A percentile compares a stretch with the other conserved stretches of the same genome.
These are phyloP conservation scores for Oophaga pumilio DNA, from an alignment of 2,113 vertebrate genomes.

Conservation along the genomic window DNA sequence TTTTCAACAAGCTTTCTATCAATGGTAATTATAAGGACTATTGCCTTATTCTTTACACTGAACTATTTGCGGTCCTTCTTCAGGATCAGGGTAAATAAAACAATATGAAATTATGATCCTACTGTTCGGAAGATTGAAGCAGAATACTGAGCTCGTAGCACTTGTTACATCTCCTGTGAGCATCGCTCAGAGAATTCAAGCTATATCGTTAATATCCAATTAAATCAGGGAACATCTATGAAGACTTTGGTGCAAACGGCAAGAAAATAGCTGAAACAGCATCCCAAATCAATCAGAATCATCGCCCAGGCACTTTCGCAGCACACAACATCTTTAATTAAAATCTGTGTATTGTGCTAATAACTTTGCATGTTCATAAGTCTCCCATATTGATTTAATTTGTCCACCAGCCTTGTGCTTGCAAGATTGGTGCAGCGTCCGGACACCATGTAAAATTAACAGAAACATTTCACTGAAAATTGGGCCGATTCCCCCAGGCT, in stretches of 20 bases:
- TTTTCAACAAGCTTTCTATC: background rate
- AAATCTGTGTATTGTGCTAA: conserved; percentile 70
- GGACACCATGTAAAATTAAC: conserved; percentile 63
- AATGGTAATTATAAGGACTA: background rate
- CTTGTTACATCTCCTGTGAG: conserved; percentile 19
- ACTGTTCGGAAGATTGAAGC: background rate
- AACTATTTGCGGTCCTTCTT: background rate
- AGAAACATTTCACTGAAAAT: conserved; percentile 57
- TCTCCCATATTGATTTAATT: conserved; percentile 71
- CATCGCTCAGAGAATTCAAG: conserved; percentile 41
- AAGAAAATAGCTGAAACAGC: conserved; percentile 59
- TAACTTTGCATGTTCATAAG: conserved; percentile 67
- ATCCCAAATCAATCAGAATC: conserved; percentile 64
- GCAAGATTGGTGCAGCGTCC: conserved; percentile 55
- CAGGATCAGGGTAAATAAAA: background rate
- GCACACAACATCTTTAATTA: conserved; percentile 72
- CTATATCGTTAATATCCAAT: conserved; percentile 61
- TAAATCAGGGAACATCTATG: conserved; percentile 53
- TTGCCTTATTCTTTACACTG: background rate
- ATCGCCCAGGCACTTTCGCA: conserved; percentile 60
- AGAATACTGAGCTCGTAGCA: background rate
- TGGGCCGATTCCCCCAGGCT: conserved; percentile 42
- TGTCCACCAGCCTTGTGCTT: conserved; percentile 63
- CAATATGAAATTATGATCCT: background rate
- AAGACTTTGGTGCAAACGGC: conserved; percentile 46